Evolutionary conservation across 2,113 vertebrate species (phyloP), one percentile per base, ranked within the genome.

Genomic region (Naja naja): DNA sequence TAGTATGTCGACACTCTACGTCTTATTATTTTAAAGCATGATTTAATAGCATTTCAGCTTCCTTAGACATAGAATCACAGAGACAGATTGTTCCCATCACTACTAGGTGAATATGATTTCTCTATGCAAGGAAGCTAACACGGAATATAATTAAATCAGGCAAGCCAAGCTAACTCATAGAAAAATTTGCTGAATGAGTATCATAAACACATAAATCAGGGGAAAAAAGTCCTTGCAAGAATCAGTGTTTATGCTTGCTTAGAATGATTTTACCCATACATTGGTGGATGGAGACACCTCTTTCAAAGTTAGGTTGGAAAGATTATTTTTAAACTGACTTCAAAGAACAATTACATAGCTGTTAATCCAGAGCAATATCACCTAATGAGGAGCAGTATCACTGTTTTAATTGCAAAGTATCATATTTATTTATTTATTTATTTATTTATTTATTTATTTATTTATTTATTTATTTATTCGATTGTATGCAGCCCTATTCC

Each of bases 121-220:
- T 89, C 89, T 54, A 25, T 89, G 87, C 23, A 55, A 86, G 69
- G 87, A 93, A 93, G 69, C 52, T 47, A 45, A 86, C 85, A 64
- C 64, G 87, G 10, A 89, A 25, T 85, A 86, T 91, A 93, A 60
- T 86, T 93, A 93, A 93, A 81, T 53, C 23, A 64, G 60, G 45
- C 69, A 85, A 91, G 55, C 45, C 34, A 85, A 30, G 55, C 43
- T 89, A 93, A 91, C 69, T n/a, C 54, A 74, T 55, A 34, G n/a
- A 89, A 89, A 85, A 85, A 89, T 0, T 52, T 30, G 23, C 23
- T 89, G 16, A 9, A 16, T 58, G 7, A 23, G 30, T 49, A 16
- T 43, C 22, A 54, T 52, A 43, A 43, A 27, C 2, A 18, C 18
- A 64, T 8, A 92, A 52, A 53, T 11, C 64, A 43, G 30, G 3